Evolutionary conservation across 2,888 invertebrate species (phyloP).

Genomic region (Cristatella mucedo): DNA sequence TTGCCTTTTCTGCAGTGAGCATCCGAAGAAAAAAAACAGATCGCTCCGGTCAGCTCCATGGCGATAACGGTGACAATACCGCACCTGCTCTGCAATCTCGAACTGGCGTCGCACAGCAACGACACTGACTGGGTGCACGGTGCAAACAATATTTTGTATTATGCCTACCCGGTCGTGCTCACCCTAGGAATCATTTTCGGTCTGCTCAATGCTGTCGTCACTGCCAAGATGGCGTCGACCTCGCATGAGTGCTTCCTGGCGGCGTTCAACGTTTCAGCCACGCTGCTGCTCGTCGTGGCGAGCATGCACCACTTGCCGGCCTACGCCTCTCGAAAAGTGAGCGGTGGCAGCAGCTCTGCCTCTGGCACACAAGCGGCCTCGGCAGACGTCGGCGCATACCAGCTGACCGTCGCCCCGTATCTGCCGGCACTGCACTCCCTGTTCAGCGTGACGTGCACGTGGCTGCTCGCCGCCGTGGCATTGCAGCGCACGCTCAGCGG

Average conservation of each 20-base stretch:
- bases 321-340: too few species aligned
- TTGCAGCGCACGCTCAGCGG: slow-evolving; percentile 20
- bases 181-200: slow-evolving; percentile 22
- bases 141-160: slow-evolving; percentile 23
- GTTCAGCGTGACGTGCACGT: slow-evolving; percentile 29
- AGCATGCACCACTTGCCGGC: slow-evolving; percentile 20
- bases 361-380: too few species aligned
- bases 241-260: slow-evolving; percentile 29
- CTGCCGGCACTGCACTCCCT: slow-evolving; percentile 18
- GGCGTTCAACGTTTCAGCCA: slow-evolving; percentile 21
- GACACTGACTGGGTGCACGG: too few species aligned
- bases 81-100: too few species aligned
- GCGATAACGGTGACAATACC: too few species aligned
- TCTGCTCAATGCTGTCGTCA: slow-evolving; percentile 24
- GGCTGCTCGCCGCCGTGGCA: slow-evolving; percentile 29
- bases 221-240: slow-evolving; percentile 20
- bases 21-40: too few species aligned
- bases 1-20: too few species aligned
- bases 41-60: too few species aligned
- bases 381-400: not conserved
- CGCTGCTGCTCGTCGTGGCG: slow-evolving; percentile 19
- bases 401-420: not conserved
- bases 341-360: too few species aligned
- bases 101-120: too few species aligned
- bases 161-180: slow-evolving; percentile 24